Conservation (phyloP, 2,113 vertebrate genomes). For the Colinus virginianus region DNA sequence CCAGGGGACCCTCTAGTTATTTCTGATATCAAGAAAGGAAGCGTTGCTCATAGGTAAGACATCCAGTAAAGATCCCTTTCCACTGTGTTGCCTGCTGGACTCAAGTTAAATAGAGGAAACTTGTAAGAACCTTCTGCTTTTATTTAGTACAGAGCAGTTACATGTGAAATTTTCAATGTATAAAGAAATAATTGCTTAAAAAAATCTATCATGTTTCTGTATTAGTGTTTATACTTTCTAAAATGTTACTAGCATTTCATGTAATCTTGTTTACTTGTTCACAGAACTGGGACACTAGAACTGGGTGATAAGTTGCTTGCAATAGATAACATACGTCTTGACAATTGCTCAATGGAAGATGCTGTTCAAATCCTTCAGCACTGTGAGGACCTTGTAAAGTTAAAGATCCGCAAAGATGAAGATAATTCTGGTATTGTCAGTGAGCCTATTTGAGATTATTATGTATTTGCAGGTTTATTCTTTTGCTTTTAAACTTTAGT, state of each 20-base stretch:
- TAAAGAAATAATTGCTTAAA: background rate
- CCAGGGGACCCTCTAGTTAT: constrained; percentile 96
- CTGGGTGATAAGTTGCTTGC: constrained; percentile 96
- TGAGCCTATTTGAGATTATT: constrained; percentile 3
- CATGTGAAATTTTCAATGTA: fast-evolving
- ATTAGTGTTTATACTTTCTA: background rate
- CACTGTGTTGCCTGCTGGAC: background rate
- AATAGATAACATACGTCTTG: constrained; percentile 95
- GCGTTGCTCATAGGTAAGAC: constrained; percentile 95
- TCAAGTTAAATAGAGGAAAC: background rate
- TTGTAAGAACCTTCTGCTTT: background rate
- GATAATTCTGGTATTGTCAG: constrained; percentile 92
- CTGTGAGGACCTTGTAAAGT: constrained; percentile 95
- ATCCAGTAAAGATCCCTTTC: background rate
- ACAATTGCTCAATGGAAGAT: constrained; percentile 98
- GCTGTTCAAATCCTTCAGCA: constrained; percentile 97
- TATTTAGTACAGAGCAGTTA: background rate
- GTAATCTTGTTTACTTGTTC: constrained; percentile 18
- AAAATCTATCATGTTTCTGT: background rate
- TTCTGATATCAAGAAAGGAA: constrained; percentile 99
- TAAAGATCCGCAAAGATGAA: constrained; percentile 98
- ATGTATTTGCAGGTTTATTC: background rate
- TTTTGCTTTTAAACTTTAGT: background rate
- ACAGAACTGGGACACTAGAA: constrained; percentile 94
- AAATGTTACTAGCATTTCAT: background rate